Conservation (phyloP, 2,888 invertebrate genomes). For the Tortrix viridana region DNA sequence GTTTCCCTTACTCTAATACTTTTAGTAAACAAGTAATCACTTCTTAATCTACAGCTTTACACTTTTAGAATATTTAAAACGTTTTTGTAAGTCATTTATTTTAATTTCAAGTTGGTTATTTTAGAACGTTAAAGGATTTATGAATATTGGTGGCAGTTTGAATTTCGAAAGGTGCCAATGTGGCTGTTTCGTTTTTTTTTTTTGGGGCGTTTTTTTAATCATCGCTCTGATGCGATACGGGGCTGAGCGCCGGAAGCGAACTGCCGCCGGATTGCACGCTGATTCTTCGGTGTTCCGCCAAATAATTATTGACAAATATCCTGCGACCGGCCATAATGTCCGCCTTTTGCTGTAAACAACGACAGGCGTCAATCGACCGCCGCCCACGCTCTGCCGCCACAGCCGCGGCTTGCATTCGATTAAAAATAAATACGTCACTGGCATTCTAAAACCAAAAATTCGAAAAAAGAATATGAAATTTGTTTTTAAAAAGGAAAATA, state of each 20-base stretch:
- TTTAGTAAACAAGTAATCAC: conserved; percentile 62
- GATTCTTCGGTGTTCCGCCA: conserved; percentile 84
- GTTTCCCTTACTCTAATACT: conserved; percentile 59
- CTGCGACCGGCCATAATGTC: conserved; percentile 84
- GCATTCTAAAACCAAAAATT: conserved; percentile 69
- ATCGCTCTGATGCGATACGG: conserved; percentile 82
- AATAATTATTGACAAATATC: conserved; percentile 85
- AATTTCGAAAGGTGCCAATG: conserved; percentile 42
- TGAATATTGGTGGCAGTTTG: conserved; percentile 39
- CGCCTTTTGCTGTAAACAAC: conserved; percentile 83
- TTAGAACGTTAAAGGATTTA: conserved; percentile 39
- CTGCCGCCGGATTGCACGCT: conserved; percentile 83
- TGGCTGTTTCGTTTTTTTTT: conserved; percentile 45
- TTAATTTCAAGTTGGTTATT: conserved; percentile 24
- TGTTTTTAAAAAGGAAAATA: conserved; percentile 4
- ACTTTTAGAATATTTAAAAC: conserved; percentile 37
- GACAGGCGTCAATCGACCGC: conserved; percentile 48
- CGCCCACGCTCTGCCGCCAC: conserved; percentile 46
- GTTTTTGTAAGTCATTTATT: conserved; percentile 13
- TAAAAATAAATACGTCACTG: conserved; percentile 54
- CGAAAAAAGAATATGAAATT: background rate
- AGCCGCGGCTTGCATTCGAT: conserved; percentile 58
- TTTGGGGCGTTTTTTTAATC: conserved; percentile 62
- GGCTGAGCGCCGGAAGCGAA: conserved; percentile 81
- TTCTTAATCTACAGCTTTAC: conserved; percentile 44